These are phyloP conservation scores for Telenomus remus DNA, from an alignment of 1,140 invertebrate genomes.

Conservation along the genomic window DNA sequence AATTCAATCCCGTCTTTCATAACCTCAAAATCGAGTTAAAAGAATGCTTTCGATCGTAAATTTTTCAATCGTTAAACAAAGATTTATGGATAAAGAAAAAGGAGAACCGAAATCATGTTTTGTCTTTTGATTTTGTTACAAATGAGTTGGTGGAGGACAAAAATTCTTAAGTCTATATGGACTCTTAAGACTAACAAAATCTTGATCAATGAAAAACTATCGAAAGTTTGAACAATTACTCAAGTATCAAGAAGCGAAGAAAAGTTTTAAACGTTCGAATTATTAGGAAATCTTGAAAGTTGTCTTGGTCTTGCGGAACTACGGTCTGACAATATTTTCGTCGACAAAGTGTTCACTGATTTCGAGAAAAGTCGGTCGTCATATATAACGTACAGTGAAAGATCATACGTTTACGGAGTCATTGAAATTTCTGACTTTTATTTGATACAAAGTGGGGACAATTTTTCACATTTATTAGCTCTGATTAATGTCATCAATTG, in stretches of 20 bases:
- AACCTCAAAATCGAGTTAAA: too few relatives aligned
- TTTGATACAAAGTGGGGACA: too few relatives aligned
- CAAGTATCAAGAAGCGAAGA: constrained; percentile 15
- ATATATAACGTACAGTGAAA: constrained; percentile 6
- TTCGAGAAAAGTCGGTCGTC: constrained; percentile 15
- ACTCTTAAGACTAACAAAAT: not conserved
- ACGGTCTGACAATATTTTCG: constrained; percentile 21
- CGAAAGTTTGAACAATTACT: constrained; percentile 16
- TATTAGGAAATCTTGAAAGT: constrained; percentile 28
- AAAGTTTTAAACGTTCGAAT: constrained; percentile 11
- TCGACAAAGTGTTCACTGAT: constrained; percentile 22
- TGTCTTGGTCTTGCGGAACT: constrained; percentile 10
- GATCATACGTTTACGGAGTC: constrained; percentile 17
- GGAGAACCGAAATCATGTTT: too few relatives aligned
- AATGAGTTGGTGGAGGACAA: too few relatives aligned
- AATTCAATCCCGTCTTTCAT: too few relatives aligned
- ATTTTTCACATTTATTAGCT: too few relatives aligned
- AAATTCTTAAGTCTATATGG: too few relatives aligned
- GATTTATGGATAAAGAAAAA: too few relatives aligned
- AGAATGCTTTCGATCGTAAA: too few relatives aligned
- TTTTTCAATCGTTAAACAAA: too few relatives aligned
- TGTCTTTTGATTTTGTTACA: too few relatives aligned
- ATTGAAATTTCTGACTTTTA: not conserved
- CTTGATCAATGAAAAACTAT: not conserved
- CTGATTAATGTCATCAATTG: too few relatives aligned